Conservation (phyloP, 35 echinoderm and acorn worm genomes). For the Lytechinus pictus region DNA sequence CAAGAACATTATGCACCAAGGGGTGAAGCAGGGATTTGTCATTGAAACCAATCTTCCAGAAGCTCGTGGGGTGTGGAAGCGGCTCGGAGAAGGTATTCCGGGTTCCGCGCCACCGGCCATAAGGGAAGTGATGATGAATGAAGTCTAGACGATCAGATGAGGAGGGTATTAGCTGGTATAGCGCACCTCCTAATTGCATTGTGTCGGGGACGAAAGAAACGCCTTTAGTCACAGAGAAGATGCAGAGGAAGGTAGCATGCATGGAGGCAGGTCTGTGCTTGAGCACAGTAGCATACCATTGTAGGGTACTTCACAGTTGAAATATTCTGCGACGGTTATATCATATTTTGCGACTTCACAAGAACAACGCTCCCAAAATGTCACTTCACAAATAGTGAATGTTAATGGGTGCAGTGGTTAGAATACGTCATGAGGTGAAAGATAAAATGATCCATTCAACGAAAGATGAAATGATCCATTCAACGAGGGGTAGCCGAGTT, state of each 20-base stretch:
- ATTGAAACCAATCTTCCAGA: neutral
- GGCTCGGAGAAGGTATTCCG: neutral
- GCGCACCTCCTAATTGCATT: slow-evolving; percentile 9
- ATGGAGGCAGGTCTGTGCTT: neutral
- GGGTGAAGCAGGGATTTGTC: neutral
- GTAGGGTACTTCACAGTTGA: too few species aligned
- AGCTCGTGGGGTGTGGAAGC: neutral
- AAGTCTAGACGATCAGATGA: slow-evolving; percentile 25
- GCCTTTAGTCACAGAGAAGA: neutral
- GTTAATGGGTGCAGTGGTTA: too few species aligned
- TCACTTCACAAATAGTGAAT: too few species aligned
- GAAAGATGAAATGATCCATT: too few species aligned
- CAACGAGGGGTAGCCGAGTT: too few species aligned
- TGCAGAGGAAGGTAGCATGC: neutral
- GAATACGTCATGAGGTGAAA: too few species aligned
- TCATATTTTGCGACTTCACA: too few species aligned
- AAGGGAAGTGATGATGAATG: slow-evolving; percentile 40
- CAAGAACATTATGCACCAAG: neutral
- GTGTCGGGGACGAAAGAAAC: neutral
- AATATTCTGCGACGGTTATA: too few species aligned
- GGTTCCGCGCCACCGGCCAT: neutral
- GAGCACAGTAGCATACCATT: too few species aligned
- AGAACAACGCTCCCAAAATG: too few species aligned
- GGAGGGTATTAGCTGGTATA: neutral
- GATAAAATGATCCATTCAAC: too few species aligned